Evolutionary conservation across 1,140 invertebrate species (phyloP).

Genomic region (Caenorhabditis latens): DNA sequence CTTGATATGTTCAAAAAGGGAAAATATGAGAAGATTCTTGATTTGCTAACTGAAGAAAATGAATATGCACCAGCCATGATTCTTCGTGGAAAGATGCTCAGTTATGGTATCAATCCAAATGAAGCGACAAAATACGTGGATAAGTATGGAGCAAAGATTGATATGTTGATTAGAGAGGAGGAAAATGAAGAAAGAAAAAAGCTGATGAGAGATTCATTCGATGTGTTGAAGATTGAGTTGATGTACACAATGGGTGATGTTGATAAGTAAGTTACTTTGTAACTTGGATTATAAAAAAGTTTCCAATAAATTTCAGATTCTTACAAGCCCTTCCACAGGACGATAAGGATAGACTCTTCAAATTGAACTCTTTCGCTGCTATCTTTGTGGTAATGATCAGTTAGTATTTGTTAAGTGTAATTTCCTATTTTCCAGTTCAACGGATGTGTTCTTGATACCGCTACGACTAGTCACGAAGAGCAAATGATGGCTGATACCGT

Average conservation of each 20-base stretch:
- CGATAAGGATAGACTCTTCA: conserved; percentile 16
- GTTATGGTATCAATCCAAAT: conserved; percentile 23
- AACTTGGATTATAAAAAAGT: too few species aligned
- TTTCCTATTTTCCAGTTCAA: background rate
- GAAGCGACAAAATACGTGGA: conserved; percentile 16
- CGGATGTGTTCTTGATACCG: conserved; percentile 38
- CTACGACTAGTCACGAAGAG: background rate
- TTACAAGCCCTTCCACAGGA: background rate
- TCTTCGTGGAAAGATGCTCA: conserved; percentile 37
- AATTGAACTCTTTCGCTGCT: conserved; percentile 22
- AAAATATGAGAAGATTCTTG: conserved; percentile 10
- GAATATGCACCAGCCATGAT: conserved; percentile 13
- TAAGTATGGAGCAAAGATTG: background rate
- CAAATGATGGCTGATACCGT: conserved; percentile 44
- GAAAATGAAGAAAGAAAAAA: conserved; percentile 27
- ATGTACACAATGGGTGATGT: conserved; percentile 35
- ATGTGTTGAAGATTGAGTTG: conserved; percentile 39
- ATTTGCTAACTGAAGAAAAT: background rate
- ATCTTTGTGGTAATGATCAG: conserved; percentile 6
- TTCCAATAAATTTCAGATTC: background rate
- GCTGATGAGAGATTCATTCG: conserved; percentile 40
- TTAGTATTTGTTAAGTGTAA: background rate
- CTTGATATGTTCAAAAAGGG: conserved; percentile 1
- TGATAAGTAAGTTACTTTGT: background rate
- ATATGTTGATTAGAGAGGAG: conserved; percentile 5